A percentile compares a stretch with the other conserved stretches of the same genome.
phyloP scores from a whole-genome alignment of 2,888 invertebrate genomes.

The Cantharis rufa region DNA sequence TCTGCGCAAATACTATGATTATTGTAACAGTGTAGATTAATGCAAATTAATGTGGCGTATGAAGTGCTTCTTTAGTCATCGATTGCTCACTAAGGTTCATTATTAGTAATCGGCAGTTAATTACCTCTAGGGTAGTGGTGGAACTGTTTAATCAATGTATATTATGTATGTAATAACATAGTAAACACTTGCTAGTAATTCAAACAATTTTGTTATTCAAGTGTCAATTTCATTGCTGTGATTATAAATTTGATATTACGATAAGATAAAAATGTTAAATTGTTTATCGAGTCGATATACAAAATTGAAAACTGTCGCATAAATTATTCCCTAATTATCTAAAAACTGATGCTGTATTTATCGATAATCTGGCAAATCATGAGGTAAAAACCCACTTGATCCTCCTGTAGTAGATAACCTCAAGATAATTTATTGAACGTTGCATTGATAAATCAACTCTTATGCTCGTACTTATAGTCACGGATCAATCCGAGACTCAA shows the following conservation, averaged over 20 bases:
- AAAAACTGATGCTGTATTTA: neutral
- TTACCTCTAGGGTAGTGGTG: neutral
- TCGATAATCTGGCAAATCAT: neutral
- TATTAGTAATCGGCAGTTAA: neutral
- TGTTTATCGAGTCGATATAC: neutral
- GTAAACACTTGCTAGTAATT: neutral
- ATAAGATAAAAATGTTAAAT: neutral
- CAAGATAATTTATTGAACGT: neutral
- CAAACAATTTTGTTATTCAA: neutral
- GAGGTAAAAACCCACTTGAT: neutral
- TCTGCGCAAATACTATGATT: neutral
- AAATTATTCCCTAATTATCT: neutral
- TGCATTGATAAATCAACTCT: neutral
- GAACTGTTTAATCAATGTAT: neutral
- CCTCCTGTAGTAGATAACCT: neutral
- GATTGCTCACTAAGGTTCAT: neutral
- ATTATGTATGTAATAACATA: neutral
- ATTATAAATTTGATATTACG: neutral
- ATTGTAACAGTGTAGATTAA: neutral
- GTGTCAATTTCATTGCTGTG: neutral
- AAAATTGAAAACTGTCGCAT: neutral
- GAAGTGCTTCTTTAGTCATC: neutral
- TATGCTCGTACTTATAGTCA: too few relatives aligned
- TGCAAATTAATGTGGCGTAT: neutral
- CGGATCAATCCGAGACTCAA: too few relatives aligned